Percentiles rank a stretch among this genome's conserved stretches.
phyloP scores from a whole-genome alignment of 1,140 invertebrate species.

The Pygmarrhopalites habei region DNA sequence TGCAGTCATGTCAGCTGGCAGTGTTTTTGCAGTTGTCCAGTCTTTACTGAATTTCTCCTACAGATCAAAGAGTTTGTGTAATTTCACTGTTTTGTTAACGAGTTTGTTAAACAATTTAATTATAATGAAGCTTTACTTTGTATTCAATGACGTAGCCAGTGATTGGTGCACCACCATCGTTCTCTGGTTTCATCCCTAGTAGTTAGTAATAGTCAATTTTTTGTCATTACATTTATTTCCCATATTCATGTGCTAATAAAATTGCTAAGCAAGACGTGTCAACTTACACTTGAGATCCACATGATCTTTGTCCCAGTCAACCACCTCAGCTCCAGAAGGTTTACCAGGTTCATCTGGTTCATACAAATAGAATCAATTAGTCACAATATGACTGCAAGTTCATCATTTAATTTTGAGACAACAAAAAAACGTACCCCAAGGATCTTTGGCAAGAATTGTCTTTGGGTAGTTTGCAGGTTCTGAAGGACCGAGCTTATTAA shows the following conservation, averaged over 20 bases:
- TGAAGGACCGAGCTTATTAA: conserved; percentile 81
- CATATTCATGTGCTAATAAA: too few relatives aligned
- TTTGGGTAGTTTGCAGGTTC: conserved; percentile 80
- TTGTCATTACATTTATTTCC: too few relatives aligned
- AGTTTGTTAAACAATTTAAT: neutral
- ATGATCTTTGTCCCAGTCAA: conserved; percentile 93
- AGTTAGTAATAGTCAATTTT: too few relatives aligned
- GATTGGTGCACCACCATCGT: conserved; percentile 89
- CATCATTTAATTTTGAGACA: too few relatives aligned
- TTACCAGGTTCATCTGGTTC: conserved; percentile 90
- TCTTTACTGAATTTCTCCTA: conserved; percentile 82
- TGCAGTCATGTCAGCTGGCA: conserved; percentile 63
- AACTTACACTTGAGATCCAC: conserved; percentile 88
- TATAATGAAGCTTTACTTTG: conserved; percentile 54
- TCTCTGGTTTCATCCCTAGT: conserved; percentile 81
- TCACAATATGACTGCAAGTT: too few relatives aligned
- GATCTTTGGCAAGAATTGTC: conserved; percentile 89
- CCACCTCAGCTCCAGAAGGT: conserved; percentile 79
- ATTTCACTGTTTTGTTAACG: too few relatives aligned
- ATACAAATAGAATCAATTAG: too few relatives aligned
- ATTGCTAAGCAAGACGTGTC: too few relatives aligned
- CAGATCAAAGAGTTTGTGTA: neutral
- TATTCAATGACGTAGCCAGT: conserved; percentile 88
- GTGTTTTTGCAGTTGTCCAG: conserved; percentile 71
- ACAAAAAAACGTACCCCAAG: conserved; percentile 85